Evolutionary conservation across 2,113 vertebrate genomes (phyloP), one percentile per base, ranked within the genome.

Genomic region (Brachyhypopomus gauderio): DNA sequence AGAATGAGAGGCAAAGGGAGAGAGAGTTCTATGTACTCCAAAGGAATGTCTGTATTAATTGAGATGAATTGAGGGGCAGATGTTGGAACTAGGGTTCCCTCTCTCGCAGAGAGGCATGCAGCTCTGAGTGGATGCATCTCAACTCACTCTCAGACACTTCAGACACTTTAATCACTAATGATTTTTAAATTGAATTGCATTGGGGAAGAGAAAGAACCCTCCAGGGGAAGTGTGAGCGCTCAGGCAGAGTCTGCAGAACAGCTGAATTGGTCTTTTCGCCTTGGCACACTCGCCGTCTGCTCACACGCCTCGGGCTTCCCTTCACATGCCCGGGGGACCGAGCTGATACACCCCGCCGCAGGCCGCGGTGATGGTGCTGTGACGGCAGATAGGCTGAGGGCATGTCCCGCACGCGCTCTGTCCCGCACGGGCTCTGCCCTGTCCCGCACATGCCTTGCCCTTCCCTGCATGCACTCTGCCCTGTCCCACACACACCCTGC

Each of bases 31-130:
- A 14, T 63, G 34, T 23, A 70, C 20, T 73, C 27, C 55, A 72
- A 27, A 62, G 85, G 60, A 52, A 76, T 80, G 75, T 71, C 74
- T 27, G 41, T 72, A 36, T 30, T 86, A 87, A 87, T 86, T 85
- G 81, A 84, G 86, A 87, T 77, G 52, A 75, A 87, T 83, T 60
- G 69, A 80, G 78, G 67, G 69, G 74, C 79, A 79, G 72, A 81
- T 72, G 78, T 79, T 77, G 58, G 80, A 52, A 74, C 74, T 60
- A 69, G 38, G 73, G 64, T 69, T 52, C 60, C 27, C 66, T 20
- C 45, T 60, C 34, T 25, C 27, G 27, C 23, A 72, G 60, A 52
- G 45, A 11, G 45, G 58, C 52, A 72, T 19, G 8, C 23, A 52
- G n/a, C 25, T 70, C 38, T 63, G 41, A 56, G 59, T 60, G 70